Evolutionary conservation across 2,113 vertebrate genomes (phyloP), one percentile per base, ranked within the genome.

Genomic region (Electrona antarctica): DNA sequence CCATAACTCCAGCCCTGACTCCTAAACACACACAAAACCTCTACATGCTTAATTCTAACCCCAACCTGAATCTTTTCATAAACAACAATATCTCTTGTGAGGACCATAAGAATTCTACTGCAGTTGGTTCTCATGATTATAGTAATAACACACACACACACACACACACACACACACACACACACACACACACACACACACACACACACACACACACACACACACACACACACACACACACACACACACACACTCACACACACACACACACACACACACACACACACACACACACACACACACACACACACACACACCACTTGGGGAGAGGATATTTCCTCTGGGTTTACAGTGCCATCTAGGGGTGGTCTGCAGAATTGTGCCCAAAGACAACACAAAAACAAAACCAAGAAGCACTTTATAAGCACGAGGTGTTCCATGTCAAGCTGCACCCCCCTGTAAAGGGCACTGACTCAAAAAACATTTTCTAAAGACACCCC

Each of bases 291-390:
- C 21, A 66, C 56, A 58, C 28, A 66, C 58, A 78, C 29, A 54
- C 10, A 69, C 64, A 63, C 46, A 71, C 13, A 49, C 46, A 71
- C 58, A 73, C 60, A 67, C 33, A 28, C 58, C 29, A 69, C 33
- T 1, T 10, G n/a, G 33, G 61, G 51, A 6, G 28, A 5, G 48
- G 48, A 58, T 2, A 3, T 60, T 78, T 84, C 74, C 74, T 71
- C 86, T 85, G 88, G 84, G 84, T 78, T 87, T 89, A 74, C 87
- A 91, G 82, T 91, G 89, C 92, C 92, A 93, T 90, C 93, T 92
- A 89, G 85, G 83, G 93, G 80, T 82, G 52, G 28, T 64, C 61
- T 12, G 6, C 47, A 67, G 76, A 64, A 82, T 67, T 56, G 64
- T 69, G 28, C 15, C 72, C 49, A 49, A 52, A 67, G 59, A 64